A percentile compares a stretch with the other conserved stretches of the same genome.
phyloP scores from a whole-genome alignment of 2,888 invertebrate species.

The Eupithecia inturbata region DNA sequence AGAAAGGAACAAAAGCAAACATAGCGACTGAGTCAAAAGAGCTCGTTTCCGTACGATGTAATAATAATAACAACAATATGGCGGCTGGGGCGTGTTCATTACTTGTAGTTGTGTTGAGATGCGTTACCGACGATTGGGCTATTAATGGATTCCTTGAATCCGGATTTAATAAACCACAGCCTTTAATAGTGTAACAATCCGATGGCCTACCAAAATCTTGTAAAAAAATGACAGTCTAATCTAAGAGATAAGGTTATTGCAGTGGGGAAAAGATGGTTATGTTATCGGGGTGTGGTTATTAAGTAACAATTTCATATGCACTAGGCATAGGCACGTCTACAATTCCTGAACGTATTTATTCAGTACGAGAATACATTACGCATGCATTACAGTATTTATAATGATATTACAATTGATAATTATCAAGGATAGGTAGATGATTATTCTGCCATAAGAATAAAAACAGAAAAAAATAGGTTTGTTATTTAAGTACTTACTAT shows the following conservation, averaged over 20 bases:
- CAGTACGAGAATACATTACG: not conserved
- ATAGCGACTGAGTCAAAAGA: slow-evolving; percentile 65
- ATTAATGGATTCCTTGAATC: slow-evolving; percentile 51
- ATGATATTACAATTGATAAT: too few species aligned
- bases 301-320: not conserved
- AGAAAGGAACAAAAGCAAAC: slow-evolving; percentile 77
- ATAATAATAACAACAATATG: slow-evolving; percentile 76
- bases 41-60: slow-evolving; percentile 68
- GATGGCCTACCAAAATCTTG: slow-evolving; percentile 34
- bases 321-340: not conserved
- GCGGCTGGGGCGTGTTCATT: slow-evolving; percentile 61
- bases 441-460: not conserved
- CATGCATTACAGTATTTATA: not conserved
- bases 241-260: not conserved
- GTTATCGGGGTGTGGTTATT: not conserved
- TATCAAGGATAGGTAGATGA: too few species aligned
- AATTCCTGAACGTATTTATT: not conserved
- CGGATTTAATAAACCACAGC: slow-evolving; percentile 13
- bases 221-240: too few species aligned
- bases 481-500: not conserved
- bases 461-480: not conserved
- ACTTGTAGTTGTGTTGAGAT: slow-evolving; percentile 57
- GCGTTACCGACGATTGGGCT: slow-evolving; percentile 58
- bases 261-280: not conserved
- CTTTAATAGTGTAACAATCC: slow-evolving; percentile 56